Conservation (phyloP, 2,888 invertebrate genomes). For the Trisateles emortualis region DNA sequence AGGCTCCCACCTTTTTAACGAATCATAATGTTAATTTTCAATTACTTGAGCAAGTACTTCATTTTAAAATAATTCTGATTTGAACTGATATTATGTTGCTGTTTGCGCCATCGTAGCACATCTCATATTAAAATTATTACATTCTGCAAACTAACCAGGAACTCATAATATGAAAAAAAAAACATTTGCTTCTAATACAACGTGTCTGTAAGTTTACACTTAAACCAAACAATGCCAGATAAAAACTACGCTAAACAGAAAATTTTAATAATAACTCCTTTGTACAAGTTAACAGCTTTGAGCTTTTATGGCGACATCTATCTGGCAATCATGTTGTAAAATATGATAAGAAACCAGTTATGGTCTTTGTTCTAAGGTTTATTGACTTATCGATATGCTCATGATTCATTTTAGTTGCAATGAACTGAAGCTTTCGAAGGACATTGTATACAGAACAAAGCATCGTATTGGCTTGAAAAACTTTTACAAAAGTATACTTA, state of each 20-base stretch:
- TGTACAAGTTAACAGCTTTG: slow-evolving; percentile 63
- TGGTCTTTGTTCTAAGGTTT: slow-evolving; percentile 64
- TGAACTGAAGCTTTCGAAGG: slow-evolving; percentile 31
- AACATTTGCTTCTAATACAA: too few species aligned
- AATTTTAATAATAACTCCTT: slow-evolving; percentile 75
- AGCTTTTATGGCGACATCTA: slow-evolving; percentile 63
- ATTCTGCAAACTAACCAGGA: too few species aligned
- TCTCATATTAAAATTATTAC: too few species aligned
- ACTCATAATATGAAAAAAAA: too few species aligned
- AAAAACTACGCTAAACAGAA: slow-evolving; percentile 64
- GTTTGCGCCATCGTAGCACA: too few species aligned
- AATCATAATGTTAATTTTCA: too few species aligned
- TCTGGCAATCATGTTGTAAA: slow-evolving; percentile 58
- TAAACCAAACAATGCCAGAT: slow-evolving; percentile 50
- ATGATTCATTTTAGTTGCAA: slow-evolving; percentile 42
- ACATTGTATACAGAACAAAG: slow-evolving; percentile 15
- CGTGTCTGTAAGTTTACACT: background rate
- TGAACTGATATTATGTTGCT: too few species aligned
- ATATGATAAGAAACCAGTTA: slow-evolving; percentile 59
- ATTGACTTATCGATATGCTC: slow-evolving; percentile 59
- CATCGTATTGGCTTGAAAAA: background rate
- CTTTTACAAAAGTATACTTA: background rate
- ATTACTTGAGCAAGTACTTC: too few species aligned
- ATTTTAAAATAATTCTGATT: too few species aligned
- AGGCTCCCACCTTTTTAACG: too few species aligned